Base-by-base conservation (phyloP, 2,797 vertebrate species). In the Eulemur albifrons region DNA sequence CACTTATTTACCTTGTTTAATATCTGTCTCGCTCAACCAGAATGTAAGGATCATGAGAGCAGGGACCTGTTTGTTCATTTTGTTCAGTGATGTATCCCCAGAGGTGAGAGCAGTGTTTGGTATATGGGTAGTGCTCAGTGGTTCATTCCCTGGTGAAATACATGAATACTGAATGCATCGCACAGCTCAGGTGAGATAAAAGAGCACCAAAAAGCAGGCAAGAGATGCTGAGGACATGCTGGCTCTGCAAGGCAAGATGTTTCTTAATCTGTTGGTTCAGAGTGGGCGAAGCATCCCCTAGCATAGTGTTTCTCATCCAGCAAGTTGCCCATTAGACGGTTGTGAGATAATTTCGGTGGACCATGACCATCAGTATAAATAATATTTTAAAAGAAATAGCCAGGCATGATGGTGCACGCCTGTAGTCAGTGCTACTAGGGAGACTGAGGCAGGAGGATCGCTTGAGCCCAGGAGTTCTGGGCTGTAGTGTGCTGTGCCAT, bases 401-500 rank as follows among this genome's bases (percentile, higher is more conserved):
- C 50, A 35, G n/a, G 21, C 7, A 25, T n/a, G n/a, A n/a, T 54
- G 50, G 21, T 4, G 23, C 7, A 50, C 4, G 4, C 50, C 50
- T 54, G 12, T 54, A 77, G n/a, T 54, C n/a, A 4, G 32, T 35
- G 75, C 50, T 54, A n/a, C 50, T 35, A 2, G 7, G n/a, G 50
- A 77, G n/a, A 50, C 50, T 54, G 32, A 52, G 32, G 20, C 32
- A 1, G 48, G 75, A 54, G 50, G 50, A 77, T 77, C 2, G 7
- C 21, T 54, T 35, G 75, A 77, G 12, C n/a, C 50, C 50, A 25
- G 21, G 75, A 77, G 50, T 54, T 54, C 75, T 54, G 75, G 20
- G 21, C 50, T 54, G n/a, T 3, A 77, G n/a, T 35, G 75, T 0
- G 2, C n/a, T 5, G n/a, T 38, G 75, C 20, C n/a, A 52, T 35